phyloP scores from a whole-genome alignment of 2,113 vertebrate genomes.

The Triplophysa dalaica region DNA sequence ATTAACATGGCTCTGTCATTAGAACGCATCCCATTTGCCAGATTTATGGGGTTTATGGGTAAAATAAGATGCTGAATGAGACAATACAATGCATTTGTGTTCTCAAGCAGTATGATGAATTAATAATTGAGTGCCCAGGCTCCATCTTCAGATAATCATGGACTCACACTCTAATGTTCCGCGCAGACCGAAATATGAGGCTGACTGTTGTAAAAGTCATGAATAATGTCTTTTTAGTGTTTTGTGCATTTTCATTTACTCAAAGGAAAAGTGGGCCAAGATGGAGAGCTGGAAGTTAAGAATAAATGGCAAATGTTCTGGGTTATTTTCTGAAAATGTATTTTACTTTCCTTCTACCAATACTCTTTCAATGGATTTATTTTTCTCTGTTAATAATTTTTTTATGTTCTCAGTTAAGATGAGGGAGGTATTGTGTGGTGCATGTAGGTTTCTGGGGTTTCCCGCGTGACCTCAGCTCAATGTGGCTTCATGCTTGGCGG shows the following conservation, averaged over 20 bases:
- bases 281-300: neutral
- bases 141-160: slow-evolving; percentile 75
- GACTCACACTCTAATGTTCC: slow-evolving; percentile 48
- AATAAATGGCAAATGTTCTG: neutral
- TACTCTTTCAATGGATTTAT: neutral
- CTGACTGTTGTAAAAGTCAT: slow-evolving; percentile 64
- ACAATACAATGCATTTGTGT: slow-evolving; percentile 93
- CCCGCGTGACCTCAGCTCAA: neutral
- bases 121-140: slow-evolving; percentile 86
- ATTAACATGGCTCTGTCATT: slow-evolving; percentile 95
- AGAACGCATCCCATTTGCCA: slow-evolving; percentile 83
- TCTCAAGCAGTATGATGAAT: slow-evolving; percentile 86
- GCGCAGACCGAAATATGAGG: slow-evolving; percentile 64
- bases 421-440: neutral
- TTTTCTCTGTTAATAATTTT: neutral
- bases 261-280: slow-evolving; percentile 9
- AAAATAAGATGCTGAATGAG: slow-evolving; percentile 88
- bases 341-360: neutral
- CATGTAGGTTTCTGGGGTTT: neutral
- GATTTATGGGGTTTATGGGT: slow-evolving; percentile 75
- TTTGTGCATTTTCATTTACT: neutral
- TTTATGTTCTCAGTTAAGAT: neutral
- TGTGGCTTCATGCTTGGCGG: slow-evolving; percentile 20
- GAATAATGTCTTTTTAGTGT: slow-evolving; percentile 75
- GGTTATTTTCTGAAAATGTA: slow-evolving; percentile 41